Evolutionary conservation across 2,797 vertebrate genomes (phyloP), one percentile per base, ranked within the genome.

Genomic region (Phaenicophaeus curvirostris): DNA sequence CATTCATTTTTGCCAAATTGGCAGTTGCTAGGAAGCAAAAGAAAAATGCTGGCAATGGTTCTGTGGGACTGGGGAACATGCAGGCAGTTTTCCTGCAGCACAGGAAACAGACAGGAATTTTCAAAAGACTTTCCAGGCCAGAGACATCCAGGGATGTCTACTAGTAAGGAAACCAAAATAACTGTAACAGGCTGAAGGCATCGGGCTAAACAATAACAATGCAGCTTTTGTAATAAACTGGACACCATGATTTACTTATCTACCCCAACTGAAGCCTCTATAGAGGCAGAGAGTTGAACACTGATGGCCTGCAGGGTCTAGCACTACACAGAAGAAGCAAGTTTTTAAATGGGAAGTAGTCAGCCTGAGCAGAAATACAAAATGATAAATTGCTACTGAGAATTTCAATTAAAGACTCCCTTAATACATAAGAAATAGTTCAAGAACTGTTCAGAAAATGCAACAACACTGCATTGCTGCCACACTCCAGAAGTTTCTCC

Each of bases 41-140:
- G 88, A 93, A 96, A 95, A 96, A 89, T 89, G 91, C 95, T 97
- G 95, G 95, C 95, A 97, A n/a, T 74, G 74, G 77, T 96, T 96
- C 94, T 90, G 77, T 88, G 74, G 78, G 89, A 78, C 67, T 44
- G 53, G 50, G 59, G 83, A 96, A 93, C 80, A 88, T 80, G 80
- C 37, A 93, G 69, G 83, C 83, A 68, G 54, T 46, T 87, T 73
- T 94, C 83, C 91, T 96, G 94, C 66, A 93, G 85, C 80, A 89
- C 83, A 88, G 91, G 87, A 96, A 97, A 93, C 61, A 89, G 63
- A 58, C 30, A 83, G 73, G 61, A 94, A 94, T 94, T 94, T 87
- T 89, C 87, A 83, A 95, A 67, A 46, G 53, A 76, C 80, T 96
- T 94, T 90, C 79, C 63, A 67, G 74, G 85, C 89, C 46, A 72